phyloP scores from a whole-genome alignment of 2,888 invertebrate species.

The Agrotis segetum region DNA sequence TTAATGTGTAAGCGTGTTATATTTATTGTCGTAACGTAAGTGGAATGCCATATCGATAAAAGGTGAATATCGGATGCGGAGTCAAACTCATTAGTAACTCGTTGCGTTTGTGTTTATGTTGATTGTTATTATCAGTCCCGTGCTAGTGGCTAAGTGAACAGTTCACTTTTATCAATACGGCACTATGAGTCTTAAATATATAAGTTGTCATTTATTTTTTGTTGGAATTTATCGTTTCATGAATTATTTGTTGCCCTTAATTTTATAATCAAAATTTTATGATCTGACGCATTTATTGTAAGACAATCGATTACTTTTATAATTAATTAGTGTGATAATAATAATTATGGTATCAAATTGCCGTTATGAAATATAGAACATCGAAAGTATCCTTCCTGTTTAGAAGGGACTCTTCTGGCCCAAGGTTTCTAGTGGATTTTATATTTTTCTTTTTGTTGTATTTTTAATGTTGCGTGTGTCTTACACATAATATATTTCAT shows the following conservation, averaged over 20 bases:
- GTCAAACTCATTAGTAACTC: constrained; percentile 88
- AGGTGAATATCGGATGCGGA: constrained; percentile 90
- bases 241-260: constrained; percentile 89
- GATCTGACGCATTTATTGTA: constrained; percentile 92
- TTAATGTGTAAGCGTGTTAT: constrained; percentile 91
- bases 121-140: constrained; percentile 81
- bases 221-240: constrained; percentile 90
- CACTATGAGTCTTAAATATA: constrained; percentile 88
- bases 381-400: constrained; percentile 92
- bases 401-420: constrained; percentile 90
- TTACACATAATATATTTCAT: constrained; percentile 92
- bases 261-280: constrained; percentile 90
- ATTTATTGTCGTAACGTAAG: constrained; percentile 91
- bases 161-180: constrained; percentile 91
- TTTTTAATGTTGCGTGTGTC: constrained; percentile 91
- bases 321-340: constrained; percentile 91
- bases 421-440: constrained; percentile 91
- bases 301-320: constrained; percentile 91
- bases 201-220: constrained; percentile 89
- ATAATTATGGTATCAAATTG: constrained; percentile 90
- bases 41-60: constrained; percentile 91
- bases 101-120: constrained; percentile 86
- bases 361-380: constrained; percentile 90
- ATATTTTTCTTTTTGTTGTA: constrained; percentile 91
- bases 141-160: constrained; percentile 78